Conservation (phyloP, 2,113 vertebrate species). For the Pitta sordida region DNA sequence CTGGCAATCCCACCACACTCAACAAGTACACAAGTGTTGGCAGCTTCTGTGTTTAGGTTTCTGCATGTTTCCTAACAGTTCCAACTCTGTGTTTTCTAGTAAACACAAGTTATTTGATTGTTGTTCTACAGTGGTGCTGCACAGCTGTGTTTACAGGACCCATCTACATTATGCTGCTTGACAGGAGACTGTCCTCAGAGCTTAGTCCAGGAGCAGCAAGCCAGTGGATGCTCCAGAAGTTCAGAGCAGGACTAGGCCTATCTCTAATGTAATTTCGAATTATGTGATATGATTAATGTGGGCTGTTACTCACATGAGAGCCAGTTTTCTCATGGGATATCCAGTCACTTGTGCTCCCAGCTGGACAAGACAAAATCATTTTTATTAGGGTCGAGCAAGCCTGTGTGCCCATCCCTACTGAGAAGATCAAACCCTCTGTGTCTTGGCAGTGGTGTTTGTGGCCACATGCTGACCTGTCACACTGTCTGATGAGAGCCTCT, state of each 20-base stretch:
- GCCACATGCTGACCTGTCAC: constrained; percentile 22
- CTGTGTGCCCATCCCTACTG: background rate
- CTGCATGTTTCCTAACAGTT: background rate
- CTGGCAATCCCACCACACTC: background rate
- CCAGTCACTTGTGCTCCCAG: background rate
- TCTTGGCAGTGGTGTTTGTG: background rate
- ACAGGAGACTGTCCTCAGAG: background rate
- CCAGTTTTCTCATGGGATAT: background rate
- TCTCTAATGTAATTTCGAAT: background rate
- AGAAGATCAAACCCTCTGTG: background rate
- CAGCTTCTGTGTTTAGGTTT: background rate
- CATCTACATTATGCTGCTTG: too few relatives aligned
- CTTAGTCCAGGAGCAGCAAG: background rate
- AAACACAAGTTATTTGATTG: fast-evolving
- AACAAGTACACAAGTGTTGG: background rate
- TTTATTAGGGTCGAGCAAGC: background rate
- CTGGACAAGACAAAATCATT: constrained; percentile 29
- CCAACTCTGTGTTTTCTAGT: background rate
- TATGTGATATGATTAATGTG: background rate
- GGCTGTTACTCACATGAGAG: constrained; percentile 14
- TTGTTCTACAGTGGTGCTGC: background rate
- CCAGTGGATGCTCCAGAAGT: background rate
- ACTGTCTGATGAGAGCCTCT: background rate
- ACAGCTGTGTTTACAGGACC: background rate
- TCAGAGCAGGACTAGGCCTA: background rate